Conservation (phyloP, 2,888 invertebrate species). For the Euzophera pinguis region DNA sequence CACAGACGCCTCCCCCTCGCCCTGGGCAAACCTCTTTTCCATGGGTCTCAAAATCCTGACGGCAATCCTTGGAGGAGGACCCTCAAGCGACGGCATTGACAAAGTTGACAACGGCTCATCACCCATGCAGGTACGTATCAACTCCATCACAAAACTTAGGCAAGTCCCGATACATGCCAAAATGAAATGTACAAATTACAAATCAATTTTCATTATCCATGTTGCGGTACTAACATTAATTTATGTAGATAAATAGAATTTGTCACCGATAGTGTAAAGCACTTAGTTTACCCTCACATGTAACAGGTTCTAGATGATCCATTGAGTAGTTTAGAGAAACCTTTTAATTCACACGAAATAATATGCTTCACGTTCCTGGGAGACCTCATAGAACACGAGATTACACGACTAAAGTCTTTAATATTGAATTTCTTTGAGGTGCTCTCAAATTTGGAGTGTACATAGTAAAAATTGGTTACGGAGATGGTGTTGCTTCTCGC, state of each 20-base stretch:
- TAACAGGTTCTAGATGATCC: slow-evolving; percentile 40
- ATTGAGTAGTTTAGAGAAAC: slow-evolving; percentile 53
- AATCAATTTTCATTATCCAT: slow-evolving; percentile 39
- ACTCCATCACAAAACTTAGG: background rate
- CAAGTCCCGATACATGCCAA: slow-evolving; percentile 17
- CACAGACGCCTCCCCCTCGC: slow-evolving; percentile 85
- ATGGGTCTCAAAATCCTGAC: slow-evolving; percentile 93
- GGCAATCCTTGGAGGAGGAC: slow-evolving; percentile 89
- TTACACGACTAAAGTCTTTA: background rate
- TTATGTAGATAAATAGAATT: slow-evolving; percentile 56
- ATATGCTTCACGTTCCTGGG: slow-evolving; percentile 52
- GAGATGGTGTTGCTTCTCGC: slow-evolving; percentile 79
- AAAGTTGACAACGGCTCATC: slow-evolving; percentile 93
- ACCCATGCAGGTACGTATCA: slow-evolving; percentile 89
- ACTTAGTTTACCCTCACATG: slow-evolving; percentile 64
- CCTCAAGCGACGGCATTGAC: slow-evolving; percentile 90
- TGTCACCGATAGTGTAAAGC: slow-evolving; percentile 59
- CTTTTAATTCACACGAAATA: slow-evolving; percentile 56
- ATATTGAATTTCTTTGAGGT: slow-evolving; percentile 47
- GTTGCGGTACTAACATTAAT: slow-evolving; percentile 69
- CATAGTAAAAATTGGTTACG: slow-evolving; percentile 76
- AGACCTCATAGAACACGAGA: slow-evolving; percentile 48
- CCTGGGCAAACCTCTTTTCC: slow-evolving; percentile 92
- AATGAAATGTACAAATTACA: slow-evolving; percentile 32
- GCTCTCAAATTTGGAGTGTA: slow-evolving; percentile 56